phyloP scores from a whole-genome alignment of 2,797 vertebrate genomes.

The Typhlichthys subterraneus region DNA sequence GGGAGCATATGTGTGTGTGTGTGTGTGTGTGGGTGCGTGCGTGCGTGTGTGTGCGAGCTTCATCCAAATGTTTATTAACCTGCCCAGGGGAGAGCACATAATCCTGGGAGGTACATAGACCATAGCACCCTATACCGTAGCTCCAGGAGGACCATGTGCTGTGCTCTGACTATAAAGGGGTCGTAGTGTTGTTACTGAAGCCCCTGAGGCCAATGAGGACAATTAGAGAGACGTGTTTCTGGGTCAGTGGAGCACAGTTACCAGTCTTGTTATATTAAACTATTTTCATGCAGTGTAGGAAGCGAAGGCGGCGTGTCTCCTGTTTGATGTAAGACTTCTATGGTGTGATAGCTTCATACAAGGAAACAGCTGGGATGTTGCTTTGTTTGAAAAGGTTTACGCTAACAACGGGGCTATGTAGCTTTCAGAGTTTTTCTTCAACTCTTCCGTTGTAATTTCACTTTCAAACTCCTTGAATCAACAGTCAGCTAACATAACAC shows the following conservation, averaged over 20 bases:
- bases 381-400: slow-evolving; percentile 45
- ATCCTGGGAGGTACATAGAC: slow-evolving; percentile 48
- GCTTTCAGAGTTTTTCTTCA: slow-evolving; percentile 40
- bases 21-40: slow-evolving; percentile 25
- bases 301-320: slow-evolving; percentile 41
- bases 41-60: slow-evolving; percentile 4
- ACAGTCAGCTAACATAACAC: slow-evolving; percentile 48
- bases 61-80: slow-evolving; percentile 6
- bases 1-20: slow-evolving; percentile 56
- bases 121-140: slow-evolving; percentile 28
- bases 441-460: slow-evolving; percentile 44
- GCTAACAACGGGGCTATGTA: slow-evolving; percentile 20
- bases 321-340: slow-evolving; percentile 31
- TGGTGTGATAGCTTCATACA: slow-evolving; percentile 25
- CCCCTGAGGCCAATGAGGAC: slow-evolving; percentile 62
- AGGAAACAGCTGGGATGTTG: slow-evolving; percentile 9
- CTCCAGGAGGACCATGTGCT: slow-evolving; percentile 40
- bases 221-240: slow-evolving; percentile 78
- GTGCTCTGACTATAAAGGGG: slow-evolving; percentile 64
- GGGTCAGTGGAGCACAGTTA: slow-evolving; percentile 69
- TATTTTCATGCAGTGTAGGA: slow-evolving; percentile 37
- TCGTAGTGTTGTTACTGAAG: slow-evolving; percentile 55
- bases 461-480: slow-evolving; percentile 50
- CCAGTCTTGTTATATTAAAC: slow-evolving; percentile 43
- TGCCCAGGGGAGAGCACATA: slow-evolving; percentile 39